Conservation (phyloP, 2,888 invertebrate genomes). For the Lasioglossum figueresi region DNA sequence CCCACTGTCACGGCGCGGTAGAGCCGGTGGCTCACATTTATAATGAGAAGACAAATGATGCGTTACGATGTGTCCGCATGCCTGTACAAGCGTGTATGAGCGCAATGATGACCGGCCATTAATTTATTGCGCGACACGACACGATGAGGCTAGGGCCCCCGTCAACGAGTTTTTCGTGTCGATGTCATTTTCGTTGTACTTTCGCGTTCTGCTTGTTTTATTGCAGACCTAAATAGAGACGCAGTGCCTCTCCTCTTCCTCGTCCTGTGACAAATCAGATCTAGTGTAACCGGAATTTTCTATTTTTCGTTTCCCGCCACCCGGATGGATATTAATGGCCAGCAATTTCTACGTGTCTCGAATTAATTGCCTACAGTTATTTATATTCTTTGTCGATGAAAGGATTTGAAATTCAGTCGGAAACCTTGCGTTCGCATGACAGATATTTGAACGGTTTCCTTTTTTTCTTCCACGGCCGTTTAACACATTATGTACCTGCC, state of each 20-base stretch:
- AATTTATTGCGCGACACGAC: slow-evolving; percentile 68
- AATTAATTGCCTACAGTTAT: background rate
- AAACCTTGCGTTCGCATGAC: background rate
- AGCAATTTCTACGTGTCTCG: background rate
- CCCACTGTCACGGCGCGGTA: slow-evolving; percentile 68
- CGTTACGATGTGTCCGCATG: slow-evolving; percentile 68
- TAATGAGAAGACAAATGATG: slow-evolving; percentile 79
- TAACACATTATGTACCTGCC: no score
- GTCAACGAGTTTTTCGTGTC: slow-evolving; percentile 69
- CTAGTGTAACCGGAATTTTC: background rate
- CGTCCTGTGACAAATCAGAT: background rate
- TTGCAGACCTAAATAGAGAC: slow-evolving; percentile 60
- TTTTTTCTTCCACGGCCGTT: no score
- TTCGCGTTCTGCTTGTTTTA: slow-evolving; percentile 57
- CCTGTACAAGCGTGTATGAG: slow-evolving; percentile 64
- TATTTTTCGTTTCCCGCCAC: background rate
- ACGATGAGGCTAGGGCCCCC: slow-evolving; percentile 65
- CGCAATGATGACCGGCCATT: slow-evolving; percentile 72
- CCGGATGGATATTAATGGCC: background rate
- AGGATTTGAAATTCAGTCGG: background rate
- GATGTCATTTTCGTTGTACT: slow-evolving; percentile 64
- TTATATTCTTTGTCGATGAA: background rate
- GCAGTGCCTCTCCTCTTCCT: background rate
- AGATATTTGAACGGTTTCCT: background rate
- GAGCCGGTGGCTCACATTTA: slow-evolving; percentile 76